Base-by-base conservation (phyloP, 2,113 vertebrate species). In the Pseudois nayaur region DNA sequence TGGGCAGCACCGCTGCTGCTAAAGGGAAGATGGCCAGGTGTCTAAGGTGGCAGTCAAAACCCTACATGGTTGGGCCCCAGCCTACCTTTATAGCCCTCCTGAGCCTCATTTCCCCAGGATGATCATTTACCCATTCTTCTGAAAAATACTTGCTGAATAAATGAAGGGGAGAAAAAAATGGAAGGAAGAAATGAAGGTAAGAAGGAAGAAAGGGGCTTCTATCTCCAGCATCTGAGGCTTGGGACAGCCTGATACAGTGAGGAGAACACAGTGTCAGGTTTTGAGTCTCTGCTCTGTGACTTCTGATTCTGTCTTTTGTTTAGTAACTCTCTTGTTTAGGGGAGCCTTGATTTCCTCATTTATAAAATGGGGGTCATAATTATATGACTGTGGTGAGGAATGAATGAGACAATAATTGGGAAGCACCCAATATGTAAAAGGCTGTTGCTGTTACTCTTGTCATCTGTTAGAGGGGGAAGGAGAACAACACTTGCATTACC, bases 61-160 rank as follows among this genome's bases (percentile, higher is more conserved):
- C 50, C 25, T 29, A 3, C 13, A 1, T 6, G 8, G 36, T 55
- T n/a, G 23, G 74, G 71, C 19, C 23, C 55, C 31, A 64, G 64
- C 29, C 67, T 7, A 64, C 74, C 55, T 36, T 50, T 52, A 45
- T 8, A 79, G 82, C 29, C 50, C 62, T 48, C 15, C 64, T 55
- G 52, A 4, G 54, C 67, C 43, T 82, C 78, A 17, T 43, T 83
- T 71, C 57, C 52, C n/a, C 45, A 54, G 57, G 57, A 27, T 8
- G 71, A 43, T 13, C 81, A 71, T n/a, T 27, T 25, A 48, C 50
- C 60, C 54, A 62, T 62, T n/a, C 57, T 83, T 81, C 81, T 14
- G 16, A 90, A 85, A 95, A 88, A 36, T 8, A 64, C 59, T 91
- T 97, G 62, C 52, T 92, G 81, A 97, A 79, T 64, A 95, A 74